A percentile compares a stretch with the other conserved stretches of the same genome.
Evolutionary conservation across 2,797 vertebrate genomes (phyloP).

Genomic region (Sandelia bainsii): DNA sequence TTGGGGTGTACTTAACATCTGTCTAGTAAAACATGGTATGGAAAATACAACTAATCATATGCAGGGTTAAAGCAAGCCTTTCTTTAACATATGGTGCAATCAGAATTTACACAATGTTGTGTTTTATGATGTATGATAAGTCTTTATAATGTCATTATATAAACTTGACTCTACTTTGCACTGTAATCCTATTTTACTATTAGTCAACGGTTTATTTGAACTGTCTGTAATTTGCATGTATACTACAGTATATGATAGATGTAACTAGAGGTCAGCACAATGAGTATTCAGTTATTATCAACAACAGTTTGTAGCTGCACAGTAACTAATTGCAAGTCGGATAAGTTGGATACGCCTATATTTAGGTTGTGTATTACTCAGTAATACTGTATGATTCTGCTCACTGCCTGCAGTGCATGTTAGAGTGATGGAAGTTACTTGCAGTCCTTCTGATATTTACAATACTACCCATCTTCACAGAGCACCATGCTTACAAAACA

Average conservation of each 20-base stretch:
- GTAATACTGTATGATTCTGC: constrained; percentile 66
- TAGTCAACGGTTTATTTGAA: constrained; percentile 43
- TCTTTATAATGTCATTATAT: constrained; percentile 45
- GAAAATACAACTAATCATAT: constrained; percentile 28
- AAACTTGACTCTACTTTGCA: constrained; percentile 52
- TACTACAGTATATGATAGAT: constrained; percentile 59
- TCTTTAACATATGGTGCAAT: constrained; percentile 48
- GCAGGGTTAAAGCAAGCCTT: constrained; percentile 45
- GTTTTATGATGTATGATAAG: constrained; percentile 41
- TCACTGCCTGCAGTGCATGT: constrained; percentile 79
- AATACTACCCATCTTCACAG: constrained; percentile 54
- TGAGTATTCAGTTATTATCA: constrained; percentile 57
- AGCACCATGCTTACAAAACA: constrained; percentile 50
- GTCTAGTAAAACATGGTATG: constrained; percentile 10
- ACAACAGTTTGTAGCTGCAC: constrained; percentile 72
- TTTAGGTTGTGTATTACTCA: constrained; percentile 69
- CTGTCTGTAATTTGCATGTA: constrained; percentile 59
- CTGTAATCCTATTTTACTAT: constrained; percentile 54
- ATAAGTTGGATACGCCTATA: constrained; percentile 58
- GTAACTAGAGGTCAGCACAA: constrained; percentile 66
- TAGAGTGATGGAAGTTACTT: constrained; percentile 61
- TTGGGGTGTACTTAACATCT: constrained; percentile 24
- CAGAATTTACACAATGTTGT: constrained; percentile 38
- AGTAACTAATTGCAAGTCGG: constrained; percentile 68
- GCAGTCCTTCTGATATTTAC: constrained; percentile 64